phyloP scores from a whole-genome alignment of 1,140 invertebrate genomes.

The Megalopta genalis region DNA sequence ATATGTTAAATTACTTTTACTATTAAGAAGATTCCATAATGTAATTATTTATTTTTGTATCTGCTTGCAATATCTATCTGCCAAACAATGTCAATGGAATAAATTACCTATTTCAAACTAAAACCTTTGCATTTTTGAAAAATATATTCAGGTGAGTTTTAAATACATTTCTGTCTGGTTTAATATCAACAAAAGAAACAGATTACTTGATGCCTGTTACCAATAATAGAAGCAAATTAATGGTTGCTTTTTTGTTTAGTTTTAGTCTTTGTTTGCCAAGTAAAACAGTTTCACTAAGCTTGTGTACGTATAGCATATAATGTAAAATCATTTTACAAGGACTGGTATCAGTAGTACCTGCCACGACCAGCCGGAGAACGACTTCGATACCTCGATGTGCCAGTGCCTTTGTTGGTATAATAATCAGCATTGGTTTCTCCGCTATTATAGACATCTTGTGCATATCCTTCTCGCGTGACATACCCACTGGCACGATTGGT shows the following conservation, averaged over 20 bases:
- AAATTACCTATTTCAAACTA: background rate
- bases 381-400: conserved; percentile 80
- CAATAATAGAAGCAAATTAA: background rate
- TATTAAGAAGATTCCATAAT: background rate
- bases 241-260: background rate
- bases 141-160: background rate
- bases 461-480: conserved; percentile 74
- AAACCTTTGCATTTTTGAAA: background rate
- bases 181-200: background rate
- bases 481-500: conserved; percentile 70
- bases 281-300: background rate
- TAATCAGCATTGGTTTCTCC: conserved; percentile 73
- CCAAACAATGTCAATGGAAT: background rate
- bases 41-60: conserved; percentile 1
- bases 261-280: background rate
- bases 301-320: conserved; percentile 20
- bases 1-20: background rate
- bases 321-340: conserved; percentile 58
- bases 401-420: conserved; percentile 76
- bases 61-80: background rate
- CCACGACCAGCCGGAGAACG: conserved; percentile 81
- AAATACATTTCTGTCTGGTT: background rate
- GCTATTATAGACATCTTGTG: conserved; percentile 73
- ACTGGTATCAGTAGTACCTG: conserved; percentile 78
- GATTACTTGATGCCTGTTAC: background rate